Base-by-base conservation (phyloP, 2,888 invertebrate species). In the Rhingia rostrata region DNA sequence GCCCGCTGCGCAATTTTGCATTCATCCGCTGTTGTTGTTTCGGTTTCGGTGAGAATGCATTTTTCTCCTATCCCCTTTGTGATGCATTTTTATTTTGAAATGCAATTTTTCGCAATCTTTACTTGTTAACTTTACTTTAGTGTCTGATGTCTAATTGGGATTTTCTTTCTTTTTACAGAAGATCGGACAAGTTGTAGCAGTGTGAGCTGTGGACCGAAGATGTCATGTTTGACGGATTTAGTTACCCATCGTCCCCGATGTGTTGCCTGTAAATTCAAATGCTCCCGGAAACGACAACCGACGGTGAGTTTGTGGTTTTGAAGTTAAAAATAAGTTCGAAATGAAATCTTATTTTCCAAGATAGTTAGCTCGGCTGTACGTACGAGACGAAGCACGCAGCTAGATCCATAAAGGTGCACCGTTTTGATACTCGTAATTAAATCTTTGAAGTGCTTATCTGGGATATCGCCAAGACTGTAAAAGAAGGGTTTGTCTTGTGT, bases 191-290 rank as follows among this genome's bases (percentile, higher is more conserved):
- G 93, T 79, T 96, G 96, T 91, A 92, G 92, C 86, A 94, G 93
- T 87, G 93, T 95, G 80, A 93, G 93, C 80, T 96, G 96, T 90
- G 93, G 93, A 80, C 93, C 94, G 81, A 94, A 94, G 54, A 94
- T 95, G 90, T 93, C 93, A 61, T 96, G 96, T 89, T 92, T 96
- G 88, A 92, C 93, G 86, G 95, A 95, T 89, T 91, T 93, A 87
- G 89, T 91, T 64, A 93, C 94, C n/a, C 94, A 94, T 35, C 92
- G 92, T 86, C 95, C 96, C 6, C 93, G 95, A 75, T 96, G 96
- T 90, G 94, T 95, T 86, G 94, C 94, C 86, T 96, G 96, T 90
- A 93, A 92, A 87, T 93, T 93, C 87, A 93, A 93, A 82, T 95
- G 94, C 88, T 92, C 93, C 35, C 92, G 93, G 77, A 91, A 90